Conservation (phyloP, 2,888 invertebrate genomes). For the Eledona agricola region DNA sequence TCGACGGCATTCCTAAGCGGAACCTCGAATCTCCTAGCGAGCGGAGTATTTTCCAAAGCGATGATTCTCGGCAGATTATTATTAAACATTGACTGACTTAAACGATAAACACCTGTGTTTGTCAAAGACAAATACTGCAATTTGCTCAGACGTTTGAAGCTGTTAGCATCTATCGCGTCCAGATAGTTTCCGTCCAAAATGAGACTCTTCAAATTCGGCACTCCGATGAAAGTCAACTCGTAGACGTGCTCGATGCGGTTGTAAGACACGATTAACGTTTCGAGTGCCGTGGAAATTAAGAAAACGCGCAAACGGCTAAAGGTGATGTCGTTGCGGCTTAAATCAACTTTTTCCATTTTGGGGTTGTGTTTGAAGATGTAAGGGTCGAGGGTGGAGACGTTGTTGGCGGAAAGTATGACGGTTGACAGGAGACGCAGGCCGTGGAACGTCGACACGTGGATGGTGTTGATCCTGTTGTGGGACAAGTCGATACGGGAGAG, state of each 20-base stretch:
- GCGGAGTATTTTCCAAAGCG: constrained; percentile 56
- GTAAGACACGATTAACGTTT: constrained; percentile 54
- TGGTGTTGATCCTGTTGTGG: constrained; percentile 53
- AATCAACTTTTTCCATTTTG: constrained; percentile 54
- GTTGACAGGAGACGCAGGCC: constrained; percentile 51
- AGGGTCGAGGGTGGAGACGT: constrained; percentile 52
- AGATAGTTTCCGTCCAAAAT: constrained; percentile 56
- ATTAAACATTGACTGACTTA: constrained; percentile 56
- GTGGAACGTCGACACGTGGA: constrained; percentile 54
- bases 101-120: constrained; percentile 56
- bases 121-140: constrained; percentile 57
- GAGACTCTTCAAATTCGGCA: constrained; percentile 55
- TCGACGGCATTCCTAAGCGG: constrained; percentile 55
- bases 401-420: constrained; percentile 57
- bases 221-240: constrained; percentile 55
- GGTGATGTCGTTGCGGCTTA: constrained; percentile 54
- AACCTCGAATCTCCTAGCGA: constrained; percentile 56
- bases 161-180: constrained; percentile 50
- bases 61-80: constrained; percentile 54
- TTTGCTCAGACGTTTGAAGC: constrained; percentile 54
- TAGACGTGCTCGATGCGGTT: constrained; percentile 57
- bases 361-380: constrained; percentile 54
- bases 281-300: constrained; percentile 53
- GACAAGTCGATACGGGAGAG: constrained; percentile 52
- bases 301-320: constrained; percentile 54